Evolutionary conservation across 35 echinoderm and acorn worm species (phyloP).

Genomic region (Eucidaris tribuloides): DNA sequence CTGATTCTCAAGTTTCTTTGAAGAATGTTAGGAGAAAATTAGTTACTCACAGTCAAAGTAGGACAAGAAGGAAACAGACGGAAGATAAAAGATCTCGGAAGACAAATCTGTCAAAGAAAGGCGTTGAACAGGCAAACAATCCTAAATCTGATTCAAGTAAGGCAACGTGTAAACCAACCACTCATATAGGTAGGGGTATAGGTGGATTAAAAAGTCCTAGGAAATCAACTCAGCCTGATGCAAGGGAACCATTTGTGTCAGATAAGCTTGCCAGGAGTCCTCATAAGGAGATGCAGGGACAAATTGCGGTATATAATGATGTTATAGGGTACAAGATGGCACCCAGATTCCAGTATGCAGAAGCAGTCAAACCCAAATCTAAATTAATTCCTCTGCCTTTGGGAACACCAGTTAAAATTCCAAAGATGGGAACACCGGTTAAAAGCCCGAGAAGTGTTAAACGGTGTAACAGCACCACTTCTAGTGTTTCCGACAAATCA

Average conservation of each 20-base stretch:
- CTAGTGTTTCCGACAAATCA: slow-evolving; percentile 1
- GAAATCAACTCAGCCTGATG: not conserved
- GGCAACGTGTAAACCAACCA: too few species aligned
- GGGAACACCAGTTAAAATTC: not conserved
- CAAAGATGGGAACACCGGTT: not conserved
- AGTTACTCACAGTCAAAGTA: too few species aligned
- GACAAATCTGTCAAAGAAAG: too few species aligned
- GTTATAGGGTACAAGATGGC: slow-evolving; percentile 10
- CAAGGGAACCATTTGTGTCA: not conserved
- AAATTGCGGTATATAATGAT: not conserved
- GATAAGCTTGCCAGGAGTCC: not conserved
- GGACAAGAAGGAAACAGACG: too few species aligned
- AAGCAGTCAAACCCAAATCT: slow-evolving; percentile 13
- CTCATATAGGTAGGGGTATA: not conserved
- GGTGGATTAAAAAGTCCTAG: not conserved
- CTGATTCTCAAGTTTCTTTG: too few species aligned
- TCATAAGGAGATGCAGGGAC: slow-evolving; percentile 9
- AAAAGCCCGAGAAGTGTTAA: not conserved
- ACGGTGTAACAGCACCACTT: not conserved
- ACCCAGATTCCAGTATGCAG: slow-evolving; percentile 16
- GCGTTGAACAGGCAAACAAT: too few species aligned
- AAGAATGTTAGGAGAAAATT: too few species aligned
- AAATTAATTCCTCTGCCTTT: not conserved
- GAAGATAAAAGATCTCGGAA: too few species aligned
- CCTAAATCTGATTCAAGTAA: too few species aligned